phyloP scores from a whole-genome alignment of 2,888 invertebrate species.

The Gonocerus acuteangulatus region DNA sequence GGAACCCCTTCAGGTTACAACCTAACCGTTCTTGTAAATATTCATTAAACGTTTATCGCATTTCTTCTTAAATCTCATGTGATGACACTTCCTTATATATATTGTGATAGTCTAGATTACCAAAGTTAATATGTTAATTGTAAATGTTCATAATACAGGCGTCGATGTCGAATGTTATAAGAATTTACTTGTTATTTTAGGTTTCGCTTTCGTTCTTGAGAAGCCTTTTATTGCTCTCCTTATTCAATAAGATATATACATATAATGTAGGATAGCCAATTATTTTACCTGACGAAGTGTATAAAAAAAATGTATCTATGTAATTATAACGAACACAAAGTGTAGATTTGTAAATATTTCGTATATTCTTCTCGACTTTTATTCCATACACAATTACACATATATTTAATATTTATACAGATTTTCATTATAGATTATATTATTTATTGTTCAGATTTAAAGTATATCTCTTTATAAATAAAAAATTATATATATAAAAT shows the following conservation, averaged over 20 bases:
- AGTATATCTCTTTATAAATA: conserved; percentile 12
- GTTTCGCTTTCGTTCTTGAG: conserved; percentile 4
- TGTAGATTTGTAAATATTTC: conserved; percentile 24
- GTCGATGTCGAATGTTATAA: neutral
- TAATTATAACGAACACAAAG: neutral
- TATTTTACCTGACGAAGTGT: neutral
- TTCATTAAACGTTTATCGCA: neutral
- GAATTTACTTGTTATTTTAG: neutral
- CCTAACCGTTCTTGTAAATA: conserved; percentile 44
- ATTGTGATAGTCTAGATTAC: conserved; percentile 28
- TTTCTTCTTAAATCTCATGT: neutral
- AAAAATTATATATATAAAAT: conserved; percentile 11
- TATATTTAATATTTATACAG: conserved; percentile 6
- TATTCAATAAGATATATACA: neutral
- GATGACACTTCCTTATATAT: conserved; percentile 8
- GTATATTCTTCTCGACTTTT: conserved; percentile 5
- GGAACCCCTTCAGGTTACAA: conserved; percentile 51
- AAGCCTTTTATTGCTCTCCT: neutral
- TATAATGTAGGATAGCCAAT: neutral
- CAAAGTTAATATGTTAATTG: conserved; percentile 20
- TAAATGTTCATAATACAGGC: conserved; percentile 4
- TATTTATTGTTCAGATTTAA: conserved; percentile 7
- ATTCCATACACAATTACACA: conserved; percentile 1
- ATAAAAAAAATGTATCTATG: conserved; percentile 3
- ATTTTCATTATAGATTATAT: conserved; percentile 6